Base-by-base conservation (phyloP, 2,797 vertebrate species). In the Micromesistius poutassou region DNA sequence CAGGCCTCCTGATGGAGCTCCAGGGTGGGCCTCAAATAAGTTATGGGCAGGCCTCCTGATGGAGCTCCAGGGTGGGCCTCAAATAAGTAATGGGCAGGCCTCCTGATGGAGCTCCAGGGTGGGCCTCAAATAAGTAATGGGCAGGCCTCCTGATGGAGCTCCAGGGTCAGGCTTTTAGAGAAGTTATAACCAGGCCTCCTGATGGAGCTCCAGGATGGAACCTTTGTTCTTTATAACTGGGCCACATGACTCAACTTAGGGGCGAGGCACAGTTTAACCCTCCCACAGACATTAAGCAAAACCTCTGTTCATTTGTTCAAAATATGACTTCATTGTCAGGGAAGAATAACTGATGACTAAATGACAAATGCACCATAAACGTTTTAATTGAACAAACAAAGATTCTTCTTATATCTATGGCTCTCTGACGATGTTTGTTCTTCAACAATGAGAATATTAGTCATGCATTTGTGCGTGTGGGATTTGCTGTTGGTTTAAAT, bases 81-180 rank as follows among this genome's bases (percentile, higher is more conserved):
- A 62, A 25, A 31, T 40, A 16, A 78, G 75, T 84, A 13, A 76
- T 81, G 80, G 78, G 78, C 80, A 76, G 35, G 77, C 72, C 77
- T 70, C 40, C 66, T 40, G 73, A 79, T 74, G 77, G 73, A 75
- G 74, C 76, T 76, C 66, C 75, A 25, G 80, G 75, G 77, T 70
- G 78, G 72, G 83, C 79, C 73, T 19, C 42, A 76, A 9, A 62
- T 25, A 62, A 62, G 55, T 62, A 9, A n/a, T n/a, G n/a, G 6
- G 22, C 1, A 62, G 55, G 55, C 55, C 55, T 62, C n/a, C 55
- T 62, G 55, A 62, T 9, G 22, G 22, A 62, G 55, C 55, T 62
- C 55, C 55, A 62, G n/a, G 22, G 55, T n/a, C 22, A 25, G n/a
- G 72, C 81, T 78, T 71, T 19, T 38, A 76, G 8, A 62, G n/a